Base-by-base conservation (phyloP, 2,113 vertebrate species). In the Cinclus cinclus region DNA sequence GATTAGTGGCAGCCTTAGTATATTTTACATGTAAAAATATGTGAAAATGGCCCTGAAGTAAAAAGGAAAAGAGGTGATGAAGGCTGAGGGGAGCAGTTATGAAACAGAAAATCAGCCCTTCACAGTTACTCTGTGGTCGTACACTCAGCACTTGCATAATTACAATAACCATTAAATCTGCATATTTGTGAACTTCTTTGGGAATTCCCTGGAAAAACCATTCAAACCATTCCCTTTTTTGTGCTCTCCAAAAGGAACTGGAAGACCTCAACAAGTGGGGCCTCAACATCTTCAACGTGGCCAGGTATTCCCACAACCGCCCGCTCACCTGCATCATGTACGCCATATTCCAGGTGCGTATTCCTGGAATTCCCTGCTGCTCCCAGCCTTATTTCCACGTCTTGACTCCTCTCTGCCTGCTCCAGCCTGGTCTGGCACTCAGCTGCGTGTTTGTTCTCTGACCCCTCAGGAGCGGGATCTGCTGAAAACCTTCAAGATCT, bases 241-340 rank as follows among this genome's bases (percentile, higher is more conserved):
- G 67, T 96, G 55, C 50, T 81, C 60, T 82, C 67, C 50, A 11
- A 50, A 44, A 99, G 99, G 99, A 99, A 53, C 98, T 99, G 85
- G 99, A 99, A 90, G 98, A 99, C 87, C 98, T 99, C 70, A 99
- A 99, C 74, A 99, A 98, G 96, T 99, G 99, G 99, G 99, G 99
- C 19, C 97, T 99, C 87, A 99, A 99, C 93, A 99, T 99, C 95
- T 99, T 99, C 95, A 98, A 98, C 16, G 98, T 99, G 44, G 98
- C 99, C 1, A 98, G 99, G 68, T 99, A 99, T 75, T 99, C 99
- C 3, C 99, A 99, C 93, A 99, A 98, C 89, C 97, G 99, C 35
- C 99, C 99, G 0, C 98, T 99, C 15, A 99, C 99, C 3, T 99
- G 99, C 96, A 98, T 99, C 95, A 99, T 99, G 99, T 99, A 99